Evolutionary conservation across 64 coral and sea anemone species (phyloP).

Genomic region (Stichodactyla mertensii): DNA sequence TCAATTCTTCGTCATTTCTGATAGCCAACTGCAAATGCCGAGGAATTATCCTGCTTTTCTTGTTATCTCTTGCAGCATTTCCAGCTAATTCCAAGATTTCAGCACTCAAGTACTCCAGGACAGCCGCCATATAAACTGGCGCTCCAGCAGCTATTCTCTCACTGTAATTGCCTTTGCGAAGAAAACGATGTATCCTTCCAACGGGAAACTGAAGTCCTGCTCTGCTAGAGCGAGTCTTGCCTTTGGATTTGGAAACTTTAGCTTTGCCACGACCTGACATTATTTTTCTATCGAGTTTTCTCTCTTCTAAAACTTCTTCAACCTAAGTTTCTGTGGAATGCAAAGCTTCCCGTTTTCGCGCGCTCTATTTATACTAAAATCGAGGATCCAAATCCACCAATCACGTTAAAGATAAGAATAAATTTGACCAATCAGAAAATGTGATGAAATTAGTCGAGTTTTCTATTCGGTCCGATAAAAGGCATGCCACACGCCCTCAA

Average conservation of each 20-base stretch:
- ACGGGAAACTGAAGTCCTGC: constrained; percentile 76
- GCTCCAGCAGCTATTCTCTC: constrained; percentile 61
- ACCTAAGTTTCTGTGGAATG: neutral
- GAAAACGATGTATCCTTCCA: constrained; percentile 69
- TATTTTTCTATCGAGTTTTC: neutral
- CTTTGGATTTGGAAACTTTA: constrained; percentile 22
- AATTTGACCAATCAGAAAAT: constrained; percentile 8
- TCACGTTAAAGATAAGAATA: neutral
- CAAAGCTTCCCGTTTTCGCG: neutral
- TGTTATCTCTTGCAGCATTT: constrained; percentile 76
- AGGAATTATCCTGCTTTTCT: constrained; percentile 68
- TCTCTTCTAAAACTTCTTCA: neutral
- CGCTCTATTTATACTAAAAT: constrained; percentile 1
- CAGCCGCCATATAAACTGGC: constrained; percentile 67
- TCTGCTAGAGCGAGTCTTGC: constrained; percentile 55
- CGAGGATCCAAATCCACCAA: constrained; percentile 1
- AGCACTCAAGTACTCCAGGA: constrained; percentile 65
- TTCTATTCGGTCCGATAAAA: neutral
- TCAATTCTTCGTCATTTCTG: constrained; percentile 76
- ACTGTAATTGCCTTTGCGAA: constrained; percentile 72
- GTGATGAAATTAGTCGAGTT: neutral
- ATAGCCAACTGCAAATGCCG: constrained; percentile 74
- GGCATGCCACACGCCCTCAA: neutral
- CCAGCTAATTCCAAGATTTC: constrained; percentile 76
- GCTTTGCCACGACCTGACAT: constrained; percentile 73